Evolutionary conservation across 2,888 invertebrate species (phyloP).

Genomic region (Stratiomys singularior): DNA sequence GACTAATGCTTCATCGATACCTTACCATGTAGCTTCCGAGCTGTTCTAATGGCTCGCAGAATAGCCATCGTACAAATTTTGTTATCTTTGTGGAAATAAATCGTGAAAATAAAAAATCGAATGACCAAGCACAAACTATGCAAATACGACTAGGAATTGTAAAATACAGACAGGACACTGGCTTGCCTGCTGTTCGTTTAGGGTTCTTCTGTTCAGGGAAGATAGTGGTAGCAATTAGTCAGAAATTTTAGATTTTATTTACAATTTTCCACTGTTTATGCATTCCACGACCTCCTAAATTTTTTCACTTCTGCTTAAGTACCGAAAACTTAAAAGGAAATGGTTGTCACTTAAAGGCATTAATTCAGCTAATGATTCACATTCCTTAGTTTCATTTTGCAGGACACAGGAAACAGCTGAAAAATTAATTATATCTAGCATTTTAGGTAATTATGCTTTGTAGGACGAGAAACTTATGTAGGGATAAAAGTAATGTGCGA

Average conservation of each 20-base stretch:
- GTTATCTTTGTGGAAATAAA: conserved; percentile 39
- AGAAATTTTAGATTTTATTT: background rate
- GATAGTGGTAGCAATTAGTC: conserved; percentile 32
- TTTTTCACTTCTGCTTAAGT: too few species aligned
- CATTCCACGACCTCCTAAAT: too few species aligned
- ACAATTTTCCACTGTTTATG: conserved; percentile 2
- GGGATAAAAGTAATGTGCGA: too few species aligned
- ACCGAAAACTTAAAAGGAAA: too few species aligned
- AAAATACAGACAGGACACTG: background rate
- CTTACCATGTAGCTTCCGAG: conserved; percentile 36
- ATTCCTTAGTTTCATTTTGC: too few species aligned
- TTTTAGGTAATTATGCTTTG: too few species aligned
- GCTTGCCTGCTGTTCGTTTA: background rate
- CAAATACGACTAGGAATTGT: background rate
- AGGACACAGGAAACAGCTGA: too few species aligned
- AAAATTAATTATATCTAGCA: too few species aligned
- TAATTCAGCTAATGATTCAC: too few species aligned
- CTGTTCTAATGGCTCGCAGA: conserved; percentile 8
- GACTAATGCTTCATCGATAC: conserved; percentile 35
- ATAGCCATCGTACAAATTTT: conserved; percentile 16
- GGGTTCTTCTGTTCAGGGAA: background rate
- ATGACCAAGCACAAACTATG: background rate
- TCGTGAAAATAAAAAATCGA: conserved; percentile 38
- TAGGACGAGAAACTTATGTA: too few species aligned
- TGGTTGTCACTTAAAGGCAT: too few species aligned